A percentile compares a stretch with the other conserved stretches of the same genome.
phyloP scores from a whole-genome alignment of 92 coral and sea anemone genomes.

The Parazoanthus atlanticus region DNA sequence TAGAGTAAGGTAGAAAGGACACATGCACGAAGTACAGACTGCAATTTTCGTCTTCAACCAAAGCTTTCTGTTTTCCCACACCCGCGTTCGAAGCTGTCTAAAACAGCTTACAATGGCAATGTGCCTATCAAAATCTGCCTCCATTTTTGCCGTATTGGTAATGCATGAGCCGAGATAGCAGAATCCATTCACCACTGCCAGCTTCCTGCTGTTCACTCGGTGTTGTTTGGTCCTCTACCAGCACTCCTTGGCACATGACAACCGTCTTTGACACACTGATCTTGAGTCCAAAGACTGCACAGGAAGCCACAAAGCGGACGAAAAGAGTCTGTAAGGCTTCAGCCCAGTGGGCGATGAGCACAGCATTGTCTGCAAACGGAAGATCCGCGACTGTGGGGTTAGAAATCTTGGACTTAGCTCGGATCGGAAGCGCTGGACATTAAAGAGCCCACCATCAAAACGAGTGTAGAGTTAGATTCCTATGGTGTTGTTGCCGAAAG shows the following conservation, averaged over 20 bases:
- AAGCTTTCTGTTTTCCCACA: constrained; percentile 3
- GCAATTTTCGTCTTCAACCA: background rate
- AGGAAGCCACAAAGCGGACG: background rate
- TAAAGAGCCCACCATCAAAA: background rate
- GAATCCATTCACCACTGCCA: background rate
- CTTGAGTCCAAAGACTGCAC: constrained; percentile 4
- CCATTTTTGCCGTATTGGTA: background rate
- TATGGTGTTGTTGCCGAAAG: background rate
- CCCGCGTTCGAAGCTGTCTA: background rate
- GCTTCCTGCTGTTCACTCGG: background rate
- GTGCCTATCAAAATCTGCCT: background rate
- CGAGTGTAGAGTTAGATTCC: background rate
- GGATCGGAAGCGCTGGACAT: background rate
- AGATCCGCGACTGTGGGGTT: background rate
- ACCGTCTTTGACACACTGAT: background rate
- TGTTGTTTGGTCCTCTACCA: background rate
- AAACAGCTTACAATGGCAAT: background rate
- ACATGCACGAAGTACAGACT: background rate
- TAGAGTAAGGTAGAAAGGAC: background rate
- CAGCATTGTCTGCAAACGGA: background rate
- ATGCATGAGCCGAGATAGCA: background rate
- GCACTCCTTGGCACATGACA: background rate
- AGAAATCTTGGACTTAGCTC: constrained; percentile 4
- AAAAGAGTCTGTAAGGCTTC: background rate
- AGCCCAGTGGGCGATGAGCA: background rate